Base-by-base conservation (phyloP, 2,888 invertebrate genomes). In the Reticulitermes lucifugus region DNA sequence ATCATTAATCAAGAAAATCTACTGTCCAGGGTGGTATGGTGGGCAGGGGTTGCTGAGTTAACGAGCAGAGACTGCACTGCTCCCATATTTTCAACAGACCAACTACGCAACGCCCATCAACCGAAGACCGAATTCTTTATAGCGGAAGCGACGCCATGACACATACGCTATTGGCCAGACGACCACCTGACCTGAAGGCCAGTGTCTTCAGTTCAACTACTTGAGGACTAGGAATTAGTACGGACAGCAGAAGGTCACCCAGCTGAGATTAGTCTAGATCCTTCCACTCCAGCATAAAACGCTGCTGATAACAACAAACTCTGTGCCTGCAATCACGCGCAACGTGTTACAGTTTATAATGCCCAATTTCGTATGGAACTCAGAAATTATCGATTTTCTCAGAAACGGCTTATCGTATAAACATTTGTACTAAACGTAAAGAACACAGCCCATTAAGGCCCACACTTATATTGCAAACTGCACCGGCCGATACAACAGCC, bases 111-210 rank as follows among this genome's bases (percentile, higher is more conserved):
- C 71, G 73, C 41, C 73, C 41, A 80, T 60, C 80, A 55, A 60
- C 51, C n/a, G 5, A n/a, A 46, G n/a, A 22, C n/a, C n/a, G 79
- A 51, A 79, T 21, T 51, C n/a, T 79, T 46, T 51, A 25, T 25
- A 79, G 46, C 46, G 80, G 80, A 80, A 80, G 29, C 60, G 80
- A 80, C 80, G 80, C 60, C 80, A 80, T 41, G 25, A 29, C 29
- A 60, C 41, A 60, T 60, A 80, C 46, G 60, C 51, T 80, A 80
- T 80, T 60, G 80, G 80, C 14, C 41, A 73, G 73, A 41, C 3
- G 2, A 60, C 35, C 80, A 80, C 80, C 80, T 80, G 80, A 80
- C 41, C 60, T 71, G 71, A 71, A 25, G n/a, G n/a, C 35, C 71
- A 29, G 12, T 71, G 71, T 71, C 29, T 29, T 35, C 35, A 35